Base-by-base conservation (phyloP, 2,888 invertebrate genomes). In the Panzeria rudis region DNA sequence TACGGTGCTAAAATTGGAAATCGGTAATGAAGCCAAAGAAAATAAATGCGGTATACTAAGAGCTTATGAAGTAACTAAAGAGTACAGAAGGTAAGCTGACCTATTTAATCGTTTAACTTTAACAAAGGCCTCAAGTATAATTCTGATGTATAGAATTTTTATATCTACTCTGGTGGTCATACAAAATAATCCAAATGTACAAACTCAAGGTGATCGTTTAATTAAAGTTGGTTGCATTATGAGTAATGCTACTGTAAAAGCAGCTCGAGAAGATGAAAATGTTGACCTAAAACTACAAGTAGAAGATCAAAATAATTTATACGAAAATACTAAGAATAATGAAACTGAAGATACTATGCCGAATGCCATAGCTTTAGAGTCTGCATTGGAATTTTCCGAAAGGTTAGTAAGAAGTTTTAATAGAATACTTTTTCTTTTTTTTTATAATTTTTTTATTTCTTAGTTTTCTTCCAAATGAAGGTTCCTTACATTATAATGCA, bases 101-200 rank as follows among this genome's bases (percentile, higher is more conserved):
- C 13, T 9, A 11, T 11, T 61, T 6, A 3, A n/a, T 9, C 1
- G 1, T 11, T 29, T 8, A 5, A 15, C 2, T 32, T 47, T n/a
- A 25, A n/a, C 0, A 11, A n/a, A 0, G 15, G 3, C 25, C 23
- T 25, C 56, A 7, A 32, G 13, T 50, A 11, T 17, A 17, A 23
- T 13, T 23, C 2, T n/a, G 2, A 7, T 15, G 68, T 59, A 17
- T 89, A 97, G 97, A 89, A 96, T 96, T 3, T 94, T 96, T 89
- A 94, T 96, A 56, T 95, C 96, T 89, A 95, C 95, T 29, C 94
- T 96, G 89, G 94, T 97, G 88, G 95, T 97, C 89, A 94, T 97
- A 71, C 97, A 97, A 91, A 96, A 96, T 92, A 97, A 97, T 92
- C 95, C 95, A 0, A 95, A 97, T 87, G 96, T 97, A 82, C 97